Evolutionary conservation across 2,888 invertebrate species (phyloP).

Genomic region (Noctua janthe): DNA sequence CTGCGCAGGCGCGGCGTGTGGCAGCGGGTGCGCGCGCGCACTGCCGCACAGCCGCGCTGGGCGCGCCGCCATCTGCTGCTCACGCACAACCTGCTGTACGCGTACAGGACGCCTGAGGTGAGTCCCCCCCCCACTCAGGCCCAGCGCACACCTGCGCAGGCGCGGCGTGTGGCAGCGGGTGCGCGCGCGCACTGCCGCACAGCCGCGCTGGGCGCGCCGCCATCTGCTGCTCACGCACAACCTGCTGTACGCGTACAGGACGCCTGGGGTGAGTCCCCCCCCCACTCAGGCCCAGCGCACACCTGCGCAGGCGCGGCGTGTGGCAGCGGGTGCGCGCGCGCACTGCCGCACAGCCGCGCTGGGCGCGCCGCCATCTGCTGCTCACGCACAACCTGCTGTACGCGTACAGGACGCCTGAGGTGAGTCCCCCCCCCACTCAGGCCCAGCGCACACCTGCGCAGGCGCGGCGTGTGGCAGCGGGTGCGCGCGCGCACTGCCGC

Average conservation of each 20-base stretch:
- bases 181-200: constrained; percentile 12
- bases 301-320: background rate
- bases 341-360: constrained; percentile 32
- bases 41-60: constrained; percentile 32
- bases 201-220: constrained; percentile 79
- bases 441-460: background rate
- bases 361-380: constrained; percentile 73
- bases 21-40: constrained; percentile 6
- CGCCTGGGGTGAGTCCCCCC: constrained; percentile 31
- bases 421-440: constrained; percentile 2
- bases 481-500: too few species aligned
- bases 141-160: background rate
- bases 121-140: background rate
- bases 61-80: constrained; percentile 73
- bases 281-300: background rate
- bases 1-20: background rate
- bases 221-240: constrained; percentile 61
- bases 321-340: constrained; percentile 9
- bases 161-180: constrained; percentile 11
- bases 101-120: constrained; percentile 41
- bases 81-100: constrained; percentile 51
- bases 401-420: constrained; percentile 39
- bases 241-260: constrained; percentile 50
- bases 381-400: constrained; percentile 51
- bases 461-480: background rate